Conservation (phyloP, 2,888 invertebrate genomes). For the Alloplasta piceator region DNA sequence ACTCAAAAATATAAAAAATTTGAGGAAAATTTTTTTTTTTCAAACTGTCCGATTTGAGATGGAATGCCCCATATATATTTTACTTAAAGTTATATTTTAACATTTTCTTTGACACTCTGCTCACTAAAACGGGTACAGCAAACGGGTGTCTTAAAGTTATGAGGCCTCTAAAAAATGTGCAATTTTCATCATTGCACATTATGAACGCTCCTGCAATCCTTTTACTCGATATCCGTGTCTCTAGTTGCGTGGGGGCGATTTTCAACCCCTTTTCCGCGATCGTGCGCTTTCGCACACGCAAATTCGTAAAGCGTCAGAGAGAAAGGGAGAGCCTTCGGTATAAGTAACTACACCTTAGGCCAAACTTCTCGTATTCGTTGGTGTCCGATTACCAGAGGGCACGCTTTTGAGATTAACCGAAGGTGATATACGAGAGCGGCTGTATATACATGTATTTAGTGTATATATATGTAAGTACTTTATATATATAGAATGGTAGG, state of each 20-base stretch:
- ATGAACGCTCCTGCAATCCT: too few species aligned
- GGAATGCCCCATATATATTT: too few species aligned
- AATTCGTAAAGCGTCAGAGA: slow-evolving; percentile 49
- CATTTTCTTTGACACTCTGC: too few species aligned
- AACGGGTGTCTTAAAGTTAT: too few species aligned
- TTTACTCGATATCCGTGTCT: too few species aligned
- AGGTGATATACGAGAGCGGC: slow-evolving; percentile 55
- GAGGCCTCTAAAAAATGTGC: too few species aligned
- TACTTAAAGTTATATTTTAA: too few species aligned
- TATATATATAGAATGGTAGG: slow-evolving; percentile 9
- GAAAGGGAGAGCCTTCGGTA: neutral
- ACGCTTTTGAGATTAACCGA: slow-evolving; percentile 62
- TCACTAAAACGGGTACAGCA: too few species aligned
- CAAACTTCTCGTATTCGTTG: slow-evolving; percentile 64
- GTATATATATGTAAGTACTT: slow-evolving; percentile 22
- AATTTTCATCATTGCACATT: too few species aligned
- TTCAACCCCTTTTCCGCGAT: slow-evolving; percentile 25
- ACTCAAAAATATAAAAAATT: too few species aligned
- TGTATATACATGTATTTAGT: slow-evolving; percentile 15
- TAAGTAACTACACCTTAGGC: slow-evolving; percentile 40
- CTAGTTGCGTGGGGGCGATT: slow-evolving; percentile 16
- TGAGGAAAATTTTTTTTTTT: too few species aligned
- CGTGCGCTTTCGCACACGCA: slow-evolving; percentile 31
- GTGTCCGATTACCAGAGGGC: slow-evolving; percentile 61
- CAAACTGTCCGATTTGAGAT: too few species aligned